A percentile compares a stretch with the other conserved stretches of the same genome.
Evolutionary conservation across 2,888 invertebrate species (phyloP).

Genomic region (Agrotis ipsilon): DNA sequence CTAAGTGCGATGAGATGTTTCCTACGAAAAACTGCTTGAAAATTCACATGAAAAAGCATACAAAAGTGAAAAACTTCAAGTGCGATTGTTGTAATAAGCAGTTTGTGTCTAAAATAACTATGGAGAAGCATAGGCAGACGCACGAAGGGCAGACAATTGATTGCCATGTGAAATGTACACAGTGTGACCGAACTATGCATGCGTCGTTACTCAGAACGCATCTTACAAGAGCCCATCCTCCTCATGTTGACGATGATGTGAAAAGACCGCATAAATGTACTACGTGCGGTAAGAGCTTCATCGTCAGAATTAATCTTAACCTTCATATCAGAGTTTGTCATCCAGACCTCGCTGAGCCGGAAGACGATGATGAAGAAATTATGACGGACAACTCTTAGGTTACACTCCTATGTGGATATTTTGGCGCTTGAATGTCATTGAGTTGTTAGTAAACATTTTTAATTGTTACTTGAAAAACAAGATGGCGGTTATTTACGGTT

Average conservation of each 20-base stretch:
- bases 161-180: slow-evolving; percentile 86
- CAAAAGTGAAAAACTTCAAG: slow-evolving; percentile 89
- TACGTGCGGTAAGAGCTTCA: slow-evolving; percentile 87
- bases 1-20: slow-evolving; percentile 88
- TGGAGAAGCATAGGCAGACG: slow-evolving; percentile 86
- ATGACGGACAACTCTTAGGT: slow-evolving; percentile 87
- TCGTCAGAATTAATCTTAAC: slow-evolving; percentile 87
- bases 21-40: slow-evolving; percentile 88
- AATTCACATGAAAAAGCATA: slow-evolving; percentile 88
- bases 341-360: slow-evolving; percentile 86
- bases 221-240: slow-evolving; percentile 82
- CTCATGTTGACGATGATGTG: slow-evolving; percentile 84
- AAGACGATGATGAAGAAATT: slow-evolving; percentile 88
- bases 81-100: slow-evolving; percentile 87
- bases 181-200: slow-evolving; percentile 87
- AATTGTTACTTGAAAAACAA: neutral
- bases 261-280: slow-evolving; percentile 87
- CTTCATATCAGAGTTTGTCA: slow-evolving; percentile 88
- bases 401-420: slow-evolving; percentile 2
- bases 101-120: slow-evolving; percentile 88
- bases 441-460: neutral
- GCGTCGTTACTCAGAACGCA: slow-evolving; percentile 85
- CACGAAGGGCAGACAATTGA: slow-evolving; percentile 88
- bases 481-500: neutral
- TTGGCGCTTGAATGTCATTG: neutral